Evolutionary conservation across 2,888 invertebrate species (phyloP).

Genomic region (Rhyacophila evoluta): DNA sequence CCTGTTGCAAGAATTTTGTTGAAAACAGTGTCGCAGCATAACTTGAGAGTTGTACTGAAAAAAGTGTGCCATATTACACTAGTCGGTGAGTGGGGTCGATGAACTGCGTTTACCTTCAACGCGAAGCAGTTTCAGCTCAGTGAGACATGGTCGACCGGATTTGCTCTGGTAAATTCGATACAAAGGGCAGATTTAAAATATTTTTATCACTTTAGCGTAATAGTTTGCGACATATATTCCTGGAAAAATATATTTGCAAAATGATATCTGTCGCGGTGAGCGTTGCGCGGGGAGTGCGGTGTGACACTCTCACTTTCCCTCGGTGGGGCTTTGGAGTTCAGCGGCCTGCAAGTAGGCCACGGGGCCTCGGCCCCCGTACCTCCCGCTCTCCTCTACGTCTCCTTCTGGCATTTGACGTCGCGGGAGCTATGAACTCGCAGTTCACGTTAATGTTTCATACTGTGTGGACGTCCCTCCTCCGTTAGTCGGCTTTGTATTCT

Average conservation of each 20-base stretch:
- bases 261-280: slow-evolving; percentile 32
- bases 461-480: slow-evolving; percentile 56
- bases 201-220: too few relatives aligned
- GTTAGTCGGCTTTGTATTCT: slow-evolving; percentile 6
- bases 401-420: slow-evolving; percentile 73
- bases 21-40: neutral
- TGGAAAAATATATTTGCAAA: slow-evolving; percentile 12
- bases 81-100: slow-evolving; percentile 39
- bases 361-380: slow-evolving; percentile 75
- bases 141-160: neutral
- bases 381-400: slow-evolving; percentile 69
- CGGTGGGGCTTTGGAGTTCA: slow-evolving; percentile 73
- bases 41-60: slow-evolving; percentile 30
- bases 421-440: slow-evolving; percentile 66
- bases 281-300: slow-evolving; percentile 62
- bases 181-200: too few relatives aligned
- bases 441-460: slow-evolving; percentile 62
- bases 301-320: slow-evolving; percentile 71
- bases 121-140: neutral
- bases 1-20: neutral
- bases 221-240: too few relatives aligned
- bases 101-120: slow-evolving; percentile 51
- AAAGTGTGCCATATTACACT: slow-evolving; percentile 39
- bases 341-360: slow-evolving; percentile 85
- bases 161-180: neutral